Evolutionary conservation across 37 sponge, comb jelly and placozoan genomes (phyloP), one percentile per base, ranked within the genome.

Genomic region (Spongilla lacustris): DNA sequence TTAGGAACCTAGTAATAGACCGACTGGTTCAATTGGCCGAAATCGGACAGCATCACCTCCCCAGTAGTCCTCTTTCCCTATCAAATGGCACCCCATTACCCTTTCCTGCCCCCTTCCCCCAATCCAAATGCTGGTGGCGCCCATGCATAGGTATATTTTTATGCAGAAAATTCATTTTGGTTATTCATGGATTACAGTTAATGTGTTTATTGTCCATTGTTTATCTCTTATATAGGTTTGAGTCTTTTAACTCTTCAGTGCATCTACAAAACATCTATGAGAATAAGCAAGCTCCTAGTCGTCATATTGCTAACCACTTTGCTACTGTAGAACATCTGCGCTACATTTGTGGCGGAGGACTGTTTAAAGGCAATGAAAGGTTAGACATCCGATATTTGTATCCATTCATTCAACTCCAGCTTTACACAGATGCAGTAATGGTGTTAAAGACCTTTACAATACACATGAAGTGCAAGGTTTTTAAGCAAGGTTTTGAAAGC

Each of bases 221-320:
- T 58, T 58, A 58, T 58, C 58, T 58, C 19, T 58, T 17, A 58
- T 58, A 67, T 66, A 90, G 90, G 38, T 90, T 74, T 90, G 90
- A 90, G 58, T 71, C 90, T 23, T 81, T 85, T 27, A 90, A 84
- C 49, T 6, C 30, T 14, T 14, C 80, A 22, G 30, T 90, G 33
- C 67, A 81, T 22, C 41, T 33, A 10, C 68, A 68, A 26, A 90
- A 90, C 58, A 33, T 90, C 13, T 74, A 84, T 58, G 76, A 81
- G 30, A 84, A 90, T 74, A 74, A 76, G 32, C 85, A 74, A 29
- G 81, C 85, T 23, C 85, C 90, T 28, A 90, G 90, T 49, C 48
- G 81, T 33, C 85, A 90, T 69, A 90, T 90, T 4, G 74, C 79
- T 13, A 58, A 22, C 6, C 66, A 13, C 14, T 84, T 90, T 66